These are phyloP conservation scores for Columba guinea DNA, from an alignment of 2,797 vertebrate genomes.

Conservation along the genomic window DNA sequence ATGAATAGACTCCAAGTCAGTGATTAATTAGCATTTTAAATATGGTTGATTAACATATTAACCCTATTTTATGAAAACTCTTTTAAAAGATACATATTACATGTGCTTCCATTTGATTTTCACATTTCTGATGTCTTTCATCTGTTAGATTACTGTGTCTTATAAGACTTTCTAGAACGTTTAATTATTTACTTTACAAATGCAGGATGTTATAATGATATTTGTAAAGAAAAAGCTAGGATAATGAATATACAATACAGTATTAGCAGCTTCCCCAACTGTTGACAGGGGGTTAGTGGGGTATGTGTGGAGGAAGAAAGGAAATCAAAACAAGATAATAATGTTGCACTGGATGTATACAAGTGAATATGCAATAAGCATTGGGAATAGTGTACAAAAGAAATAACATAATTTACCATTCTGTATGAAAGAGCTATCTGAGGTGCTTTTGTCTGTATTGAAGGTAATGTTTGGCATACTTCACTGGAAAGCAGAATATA, in stretches of 20 bases:
- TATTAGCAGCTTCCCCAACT: conserved; percentile 59
- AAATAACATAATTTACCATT: conserved; percentile 71
- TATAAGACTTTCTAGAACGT: conserved; percentile 70
- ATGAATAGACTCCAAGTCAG: conserved; percentile 62
- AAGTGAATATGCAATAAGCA: conserved; percentile 72
- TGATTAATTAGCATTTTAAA: conserved; percentile 76
- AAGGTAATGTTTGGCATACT: conserved; percentile 52
- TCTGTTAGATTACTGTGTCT: conserved; percentile 65
- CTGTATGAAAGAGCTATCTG: conserved; percentile 65
- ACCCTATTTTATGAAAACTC: conserved; percentile 68
- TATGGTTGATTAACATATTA: conserved; percentile 71
- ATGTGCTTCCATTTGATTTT: conserved; percentile 61
- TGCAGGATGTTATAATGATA: conserved; percentile 72
- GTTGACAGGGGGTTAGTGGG: conserved; percentile 58
- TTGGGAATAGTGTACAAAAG: conserved; percentile 68
- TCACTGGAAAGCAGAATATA: conserved; percentile 41
- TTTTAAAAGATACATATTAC: conserved; percentile 71
- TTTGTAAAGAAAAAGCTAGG: conserved; percentile 70
- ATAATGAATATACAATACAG: conserved; percentile 66
- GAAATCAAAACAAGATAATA: conserved; percentile 63
- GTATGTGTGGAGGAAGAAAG: conserved; percentile 50
- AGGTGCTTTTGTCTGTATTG: conserved; percentile 36
- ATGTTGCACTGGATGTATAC: conserved; percentile 63
- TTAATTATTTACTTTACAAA: conserved; percentile 78
- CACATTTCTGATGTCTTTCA: conserved; percentile 66